Evolutionary conservation across 2,888 invertebrate genomes (phyloP), one percentile per base, ranked within the genome.

Genomic region (Acheta domesticus): DNA sequence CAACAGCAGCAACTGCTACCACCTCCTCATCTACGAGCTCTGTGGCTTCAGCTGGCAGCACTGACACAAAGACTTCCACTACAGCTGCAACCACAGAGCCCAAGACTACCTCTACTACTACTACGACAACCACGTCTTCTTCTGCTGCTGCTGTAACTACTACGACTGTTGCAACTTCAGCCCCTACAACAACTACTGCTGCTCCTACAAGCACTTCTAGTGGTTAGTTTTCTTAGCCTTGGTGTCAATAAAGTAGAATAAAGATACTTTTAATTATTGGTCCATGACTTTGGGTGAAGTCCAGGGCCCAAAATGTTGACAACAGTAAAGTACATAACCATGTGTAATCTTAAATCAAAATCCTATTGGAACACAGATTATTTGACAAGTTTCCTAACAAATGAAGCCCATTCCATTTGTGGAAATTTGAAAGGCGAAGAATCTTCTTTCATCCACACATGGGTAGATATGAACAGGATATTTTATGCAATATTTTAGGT

Each of bases 71-170:
- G 11, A 77, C 84, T 49, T 80, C 83, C 23, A 79, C 83, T 2
- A 82, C 84, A 12, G 62, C 83, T 48, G 76, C 82, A 74, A 79
- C 83, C 11, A 75, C 83, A 16, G 79, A 82, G 5, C 77, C 83
- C n/a, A 79, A 82, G 19, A 78, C 82, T 12, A 75, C 82, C 23
- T 78, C 81, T 75, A 21, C 82, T 0, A 75, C 81, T 12, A 75
- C 83, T 48, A 78, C 82, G n/a, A 86, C 85, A 81, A 87, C 86
- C 23, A 87, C 87, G 74, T 86, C 87, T 48, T 86, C 85, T 79
- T 85, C 82, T 73, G 83, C 84, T 49, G 82, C 75, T 16, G 36
- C 16, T 50, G 49, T 23, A 2, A 82, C 79, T 77, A 82, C 74
- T 78, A 80, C 49, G 79, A 77, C 80, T 77, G 81, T 79, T 11